Conservation (phyloP, 2,113 vertebrate species). For the Pterocles orientalis region DNA sequence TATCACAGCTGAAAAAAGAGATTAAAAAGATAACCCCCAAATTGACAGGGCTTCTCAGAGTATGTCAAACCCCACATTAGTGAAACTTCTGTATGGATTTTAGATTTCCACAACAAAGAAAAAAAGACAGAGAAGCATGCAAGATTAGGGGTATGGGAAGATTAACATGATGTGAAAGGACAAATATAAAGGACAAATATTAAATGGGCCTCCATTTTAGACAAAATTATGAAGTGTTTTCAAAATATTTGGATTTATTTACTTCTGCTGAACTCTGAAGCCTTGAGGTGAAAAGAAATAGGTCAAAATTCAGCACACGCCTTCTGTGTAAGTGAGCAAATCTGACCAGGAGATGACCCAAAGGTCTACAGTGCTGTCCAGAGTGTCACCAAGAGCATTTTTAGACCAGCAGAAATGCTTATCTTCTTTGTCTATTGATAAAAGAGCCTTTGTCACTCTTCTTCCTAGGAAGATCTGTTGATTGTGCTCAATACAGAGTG, state of each 20-base stretch:
- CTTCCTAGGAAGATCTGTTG: neutral
- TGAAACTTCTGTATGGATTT: neutral
- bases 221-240: neutral
- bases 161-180: neutral
- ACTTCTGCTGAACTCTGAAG: neutral
- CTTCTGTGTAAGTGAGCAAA: neutral
- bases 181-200: neutral
- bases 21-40: constrained; percentile 3
- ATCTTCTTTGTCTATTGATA: neutral
- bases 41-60: neutral
- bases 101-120: neutral
- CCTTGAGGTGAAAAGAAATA: neutral
- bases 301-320: neutral
- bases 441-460: neutral
- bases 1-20: neutral
- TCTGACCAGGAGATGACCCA: neutral
- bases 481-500: neutral
- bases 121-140: neutral
- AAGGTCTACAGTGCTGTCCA: neutral
- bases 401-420: neutral
- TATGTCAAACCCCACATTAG: neutral
- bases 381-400: neutral
- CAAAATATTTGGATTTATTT: neutral
- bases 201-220: neutral
- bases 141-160: neutral